These are phyloP conservation scores for Nemurella pictetii DNA, from an alignment of 2,888 invertebrate genomes.

Conservation along the genomic window DNA sequence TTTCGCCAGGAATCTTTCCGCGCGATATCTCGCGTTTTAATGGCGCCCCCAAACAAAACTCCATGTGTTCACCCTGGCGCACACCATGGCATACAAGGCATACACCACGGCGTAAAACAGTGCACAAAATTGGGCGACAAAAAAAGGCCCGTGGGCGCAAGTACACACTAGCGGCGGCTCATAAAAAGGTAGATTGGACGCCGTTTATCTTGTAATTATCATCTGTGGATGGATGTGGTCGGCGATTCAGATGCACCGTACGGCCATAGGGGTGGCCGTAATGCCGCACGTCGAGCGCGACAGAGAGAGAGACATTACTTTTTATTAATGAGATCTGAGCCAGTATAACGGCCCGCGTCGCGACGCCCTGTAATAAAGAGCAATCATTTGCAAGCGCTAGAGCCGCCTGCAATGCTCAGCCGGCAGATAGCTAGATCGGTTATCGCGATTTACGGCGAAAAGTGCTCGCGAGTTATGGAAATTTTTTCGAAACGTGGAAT, in stretches of 20 bases:
- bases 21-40: neutral
- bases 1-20: neutral
- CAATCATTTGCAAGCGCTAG: neutral
- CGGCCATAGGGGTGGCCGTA: neutral
- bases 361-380: neutral
- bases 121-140: neutral
- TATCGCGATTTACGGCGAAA: neutral
- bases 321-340: neutral
- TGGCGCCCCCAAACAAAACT: no score
- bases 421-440: neutral
- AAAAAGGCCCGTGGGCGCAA: neutral
- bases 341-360: neutral
- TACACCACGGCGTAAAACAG: no score
- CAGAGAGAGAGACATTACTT: neutral
- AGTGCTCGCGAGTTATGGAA: neutral
- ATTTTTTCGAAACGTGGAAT: neutral
- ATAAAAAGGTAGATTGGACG: constrained; percentile 3
- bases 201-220: constrained; percentile 1
- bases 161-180: neutral
- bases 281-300: neutral
- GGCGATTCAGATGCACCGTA: neutral
- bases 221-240: neutral
- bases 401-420: neutral
- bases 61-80: no score
- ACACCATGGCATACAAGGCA: no score